Percentiles rank a stretch among this genome's conserved stretches.
phyloP scores from a whole-genome alignment of 2,113 vertebrate species.

The Zapus hudsonius region DNA sequence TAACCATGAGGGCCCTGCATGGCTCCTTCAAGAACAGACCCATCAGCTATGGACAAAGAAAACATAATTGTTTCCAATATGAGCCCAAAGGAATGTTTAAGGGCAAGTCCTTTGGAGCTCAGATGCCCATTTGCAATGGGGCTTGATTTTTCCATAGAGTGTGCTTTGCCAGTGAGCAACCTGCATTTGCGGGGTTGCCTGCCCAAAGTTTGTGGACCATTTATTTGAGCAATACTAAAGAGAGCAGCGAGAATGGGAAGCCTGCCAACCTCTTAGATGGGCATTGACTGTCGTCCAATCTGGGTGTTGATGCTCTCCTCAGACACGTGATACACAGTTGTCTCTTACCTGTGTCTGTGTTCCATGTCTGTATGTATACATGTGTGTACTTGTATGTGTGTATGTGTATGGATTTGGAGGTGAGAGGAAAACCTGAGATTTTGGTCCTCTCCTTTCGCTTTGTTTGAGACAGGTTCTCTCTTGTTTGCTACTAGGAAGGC shows the following conservation, averaged over 20 bases:
- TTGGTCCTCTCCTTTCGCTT: too few relatives aligned
- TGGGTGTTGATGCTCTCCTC: not conserved
- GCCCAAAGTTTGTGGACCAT: not conserved
- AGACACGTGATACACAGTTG: too few relatives aligned
- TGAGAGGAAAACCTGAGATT: too few relatives aligned
- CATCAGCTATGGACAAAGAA: not conserved
- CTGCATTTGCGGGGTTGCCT: not conserved
- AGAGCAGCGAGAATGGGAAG: not conserved
- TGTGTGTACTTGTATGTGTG: too few relatives aligned
- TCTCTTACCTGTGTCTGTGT: not conserved
- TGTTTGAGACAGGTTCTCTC: too few relatives aligned
- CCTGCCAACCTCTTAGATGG: not conserved
- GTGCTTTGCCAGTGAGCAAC: not conserved
- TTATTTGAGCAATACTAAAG: not conserved
- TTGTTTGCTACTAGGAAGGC: too few relatives aligned
- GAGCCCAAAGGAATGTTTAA: not conserved
- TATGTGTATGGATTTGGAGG: too few relatives aligned
- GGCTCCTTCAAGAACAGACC: not conserved
- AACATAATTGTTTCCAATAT: not conserved
- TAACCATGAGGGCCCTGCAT: rapidly evolving
- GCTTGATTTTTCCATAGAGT: slow-evolving; percentile 25
- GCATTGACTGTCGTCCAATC: not conserved
- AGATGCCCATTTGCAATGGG: not conserved
- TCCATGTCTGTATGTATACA: too few relatives aligned
- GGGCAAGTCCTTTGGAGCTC: not conserved